Conservation (phyloP, 2,113 vertebrate species). For the Caranx ignobilis region DNA sequence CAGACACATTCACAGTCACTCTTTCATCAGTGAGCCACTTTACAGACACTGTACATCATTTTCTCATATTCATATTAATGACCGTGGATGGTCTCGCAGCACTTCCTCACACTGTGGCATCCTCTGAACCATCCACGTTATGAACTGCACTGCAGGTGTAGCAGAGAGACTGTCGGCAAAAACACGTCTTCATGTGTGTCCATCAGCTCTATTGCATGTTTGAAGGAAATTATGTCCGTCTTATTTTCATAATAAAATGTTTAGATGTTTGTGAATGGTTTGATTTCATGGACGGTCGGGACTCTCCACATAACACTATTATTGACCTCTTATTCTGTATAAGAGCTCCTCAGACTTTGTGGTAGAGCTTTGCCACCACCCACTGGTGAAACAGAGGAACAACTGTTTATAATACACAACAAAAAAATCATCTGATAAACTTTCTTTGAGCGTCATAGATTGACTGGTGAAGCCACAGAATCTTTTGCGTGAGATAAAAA, state of each 20-base stretch:
- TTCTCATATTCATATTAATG: constrained; percentile 34
- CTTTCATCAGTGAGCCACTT: constrained; percentile 49
- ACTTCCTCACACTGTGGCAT: constrained; percentile 40
- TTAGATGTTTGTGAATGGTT: constrained; percentile 62
- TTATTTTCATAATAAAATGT: constrained; percentile 87
- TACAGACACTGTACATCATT: constrained; percentile 29
- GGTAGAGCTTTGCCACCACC: constrained; percentile 38
- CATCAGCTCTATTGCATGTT: constrained; percentile 74
- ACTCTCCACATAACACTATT: too few species aligned
- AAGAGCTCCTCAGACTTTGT: neutral
- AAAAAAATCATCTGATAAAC: neutral
- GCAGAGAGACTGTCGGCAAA: constrained; percentile 54
- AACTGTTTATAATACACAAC: neutral
- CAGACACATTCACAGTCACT: constrained; percentile 26
- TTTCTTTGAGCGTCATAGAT: neutral
- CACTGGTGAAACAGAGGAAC: constrained; percentile 29
- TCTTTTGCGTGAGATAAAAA: neutral
- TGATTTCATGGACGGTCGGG: constrained; percentile 5
- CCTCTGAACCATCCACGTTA: constrained; percentile 41
- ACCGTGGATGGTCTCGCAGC: constrained; percentile 29
- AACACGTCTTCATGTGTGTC: constrained; percentile 39
- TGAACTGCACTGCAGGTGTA: constrained; percentile 51
- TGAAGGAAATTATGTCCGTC: constrained; percentile 79
- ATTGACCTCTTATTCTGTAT: neutral
- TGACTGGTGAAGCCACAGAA: neutral